Conservation (phyloP, 2,113 vertebrate genomes). For the Rhombomys opimus region DNA sequence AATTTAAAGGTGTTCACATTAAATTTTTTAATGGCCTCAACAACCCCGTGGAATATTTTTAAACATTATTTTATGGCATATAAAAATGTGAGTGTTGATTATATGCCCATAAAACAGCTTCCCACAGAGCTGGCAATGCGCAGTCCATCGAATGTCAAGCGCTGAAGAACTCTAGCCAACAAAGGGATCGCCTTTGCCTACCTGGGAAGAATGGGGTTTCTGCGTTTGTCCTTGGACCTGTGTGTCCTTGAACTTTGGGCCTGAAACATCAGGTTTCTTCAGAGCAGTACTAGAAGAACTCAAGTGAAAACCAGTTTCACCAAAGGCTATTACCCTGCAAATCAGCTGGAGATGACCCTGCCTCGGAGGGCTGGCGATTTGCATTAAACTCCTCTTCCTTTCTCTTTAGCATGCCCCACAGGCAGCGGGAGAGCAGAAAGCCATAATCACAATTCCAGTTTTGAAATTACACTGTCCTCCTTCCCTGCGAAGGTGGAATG, state of each 20-base stretch:
- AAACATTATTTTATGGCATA: background rate
- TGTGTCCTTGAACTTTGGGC: slow-evolving; percentile 9
- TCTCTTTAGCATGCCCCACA: slow-evolving; percentile 53
- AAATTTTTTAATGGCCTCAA: background rate
- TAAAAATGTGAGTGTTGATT: background rate
- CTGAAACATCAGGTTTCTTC: background rate
- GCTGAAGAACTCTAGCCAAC: background rate
- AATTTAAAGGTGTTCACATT: background rate
- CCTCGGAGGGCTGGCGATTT: background rate
- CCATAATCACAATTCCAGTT: slow-evolving; percentile 48
- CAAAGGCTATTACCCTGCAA: slow-evolving; percentile 34
- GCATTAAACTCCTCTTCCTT: slow-evolving; percentile 58
- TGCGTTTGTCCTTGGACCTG: background rate
- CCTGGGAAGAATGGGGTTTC: background rate
- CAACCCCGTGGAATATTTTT: background rate
- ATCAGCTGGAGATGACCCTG: slow-evolving; percentile 48
- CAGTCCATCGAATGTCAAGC: background rate
- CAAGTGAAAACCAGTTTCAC: slow-evolving; percentile 52
- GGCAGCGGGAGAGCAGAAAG: slow-evolving; percentile 57
- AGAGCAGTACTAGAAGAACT: slow-evolving; percentile 55
- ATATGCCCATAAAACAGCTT: background rate
- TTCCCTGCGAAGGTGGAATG: background rate
- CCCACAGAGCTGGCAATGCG: background rate
- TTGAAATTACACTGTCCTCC: slow-evolving; percentile 47
- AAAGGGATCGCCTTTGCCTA: background rate